phyloP scores from a whole-genome alignment of 2,888 invertebrate species.

The Hofmannophila pseudospretella region DNA sequence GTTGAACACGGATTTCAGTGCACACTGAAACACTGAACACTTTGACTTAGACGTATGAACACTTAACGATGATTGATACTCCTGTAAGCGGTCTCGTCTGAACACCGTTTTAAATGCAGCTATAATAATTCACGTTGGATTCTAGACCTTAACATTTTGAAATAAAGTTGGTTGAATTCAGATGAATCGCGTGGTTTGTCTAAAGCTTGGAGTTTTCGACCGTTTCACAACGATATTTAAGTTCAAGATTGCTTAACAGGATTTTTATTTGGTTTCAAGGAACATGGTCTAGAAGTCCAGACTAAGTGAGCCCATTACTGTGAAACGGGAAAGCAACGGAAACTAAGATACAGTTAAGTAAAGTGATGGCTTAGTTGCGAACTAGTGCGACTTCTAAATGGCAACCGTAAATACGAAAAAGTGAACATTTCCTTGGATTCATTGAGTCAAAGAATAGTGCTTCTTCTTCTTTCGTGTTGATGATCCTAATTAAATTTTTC shows the following conservation, averaged over 20 bases:
- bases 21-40: slow-evolving; percentile 1
- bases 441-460: too few species aligned
- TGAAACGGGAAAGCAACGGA: background rate
- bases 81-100: slow-evolving; percentile 1
- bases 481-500: too few species aligned
- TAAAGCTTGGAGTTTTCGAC: too few species aligned
- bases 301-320: background rate
- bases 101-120: background rate
- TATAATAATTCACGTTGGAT: background rate
- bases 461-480: too few species aligned
- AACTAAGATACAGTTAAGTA: background rate
- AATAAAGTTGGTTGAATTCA: background rate
- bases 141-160: background rate
- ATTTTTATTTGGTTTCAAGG: too few species aligned
- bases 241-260: too few species aligned
- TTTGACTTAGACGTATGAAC: slow-evolving; percentile 9
- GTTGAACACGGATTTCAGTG: slow-evolving; percentile 2
- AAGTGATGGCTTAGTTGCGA: slow-evolving; percentile 1
- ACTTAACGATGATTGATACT: slow-evolving; percentile 12
- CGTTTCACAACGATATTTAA: too few species aligned
- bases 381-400: too few species aligned
- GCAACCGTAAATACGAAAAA: too few species aligned
- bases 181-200: too few species aligned
- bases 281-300: background rate
- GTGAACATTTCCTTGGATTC: too few species aligned